Conservation (phyloP, 2,888 invertebrate species). For the Polylopha cassiicola region DNA sequence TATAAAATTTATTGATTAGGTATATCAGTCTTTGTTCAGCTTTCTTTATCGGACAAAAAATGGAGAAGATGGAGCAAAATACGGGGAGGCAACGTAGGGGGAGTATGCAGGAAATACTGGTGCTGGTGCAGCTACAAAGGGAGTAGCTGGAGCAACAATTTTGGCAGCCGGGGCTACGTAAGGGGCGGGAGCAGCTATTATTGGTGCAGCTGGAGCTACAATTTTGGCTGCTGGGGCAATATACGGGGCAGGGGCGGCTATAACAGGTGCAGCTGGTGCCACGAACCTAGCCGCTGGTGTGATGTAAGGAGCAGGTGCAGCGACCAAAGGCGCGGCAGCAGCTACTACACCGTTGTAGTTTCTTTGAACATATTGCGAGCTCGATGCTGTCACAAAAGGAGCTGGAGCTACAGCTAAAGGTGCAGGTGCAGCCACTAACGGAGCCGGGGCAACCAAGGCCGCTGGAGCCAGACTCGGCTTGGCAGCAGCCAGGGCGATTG, state of each 20-base stretch:
- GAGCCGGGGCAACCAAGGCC: constrained; percentile 44
- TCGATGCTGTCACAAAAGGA: constrained; percentile 72
- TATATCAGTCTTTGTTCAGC: constrained; percentile 50
- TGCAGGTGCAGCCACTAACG: constrained; percentile 26
- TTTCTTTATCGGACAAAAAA: constrained; percentile 41
- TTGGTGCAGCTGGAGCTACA: constrained; percentile 41
- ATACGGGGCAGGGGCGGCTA: constrained; percentile 41
- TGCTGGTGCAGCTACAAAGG: constrained; percentile 38
- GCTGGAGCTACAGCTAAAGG: constrained; percentile 37
- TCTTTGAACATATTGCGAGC: constrained; percentile 74
- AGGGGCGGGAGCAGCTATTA: constrained; percentile 36
- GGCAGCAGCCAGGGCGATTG: constrained; percentile 50
- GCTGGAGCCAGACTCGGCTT: constrained; percentile 52
- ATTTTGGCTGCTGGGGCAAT: constrained; percentile 36
- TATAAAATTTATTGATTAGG: constrained; percentile 27
- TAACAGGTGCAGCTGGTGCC: constrained; percentile 52
- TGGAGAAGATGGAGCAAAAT: constrained; percentile 53
- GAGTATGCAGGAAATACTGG: constrained; percentile 42
- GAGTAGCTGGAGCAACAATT: constrained; percentile 28
- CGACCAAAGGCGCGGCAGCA: constrained; percentile 63
- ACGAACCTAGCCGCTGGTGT: constrained; percentile 52
- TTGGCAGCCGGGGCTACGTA: constrained; percentile 33
- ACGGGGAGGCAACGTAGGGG: constrained; percentile 33
- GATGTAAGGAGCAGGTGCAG: constrained; percentile 33
- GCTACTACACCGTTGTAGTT: constrained; percentile 66